A percentile compares a stretch with the other conserved stretches of the same genome.
These are phyloP conservation scores for Camptogramma bilineatum DNA, from an alignment of 2,888 invertebrate genomes.

Conservation along the genomic window DNA sequence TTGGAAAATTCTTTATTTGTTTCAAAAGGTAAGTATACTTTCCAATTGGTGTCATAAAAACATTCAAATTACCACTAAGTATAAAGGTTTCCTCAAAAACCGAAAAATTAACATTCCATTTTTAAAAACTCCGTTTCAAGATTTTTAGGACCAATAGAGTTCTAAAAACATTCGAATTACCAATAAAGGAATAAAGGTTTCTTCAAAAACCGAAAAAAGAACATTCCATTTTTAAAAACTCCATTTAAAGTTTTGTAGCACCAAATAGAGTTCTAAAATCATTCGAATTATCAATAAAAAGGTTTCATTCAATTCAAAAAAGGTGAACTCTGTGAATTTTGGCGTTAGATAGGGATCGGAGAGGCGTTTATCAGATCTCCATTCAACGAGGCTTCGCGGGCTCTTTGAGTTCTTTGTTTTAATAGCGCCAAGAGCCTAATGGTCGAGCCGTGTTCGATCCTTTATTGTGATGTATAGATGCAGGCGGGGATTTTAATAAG, in stretches of 20 bases:
- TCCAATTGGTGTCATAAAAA: no score
- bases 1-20: no score
- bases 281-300: slow-evolving; percentile 14
- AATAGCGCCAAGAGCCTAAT: slow-evolving; percentile 33
- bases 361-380: slow-evolving; percentile 62
- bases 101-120: no score
- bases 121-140: no score
- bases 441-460: slow-evolving; percentile 29
- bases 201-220: slow-evolving; percentile 16
- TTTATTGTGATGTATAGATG: slow-evolving; percentile 31
- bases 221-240: slow-evolving; percentile 43
- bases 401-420: slow-evolving; percentile 57
- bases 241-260: slow-evolving; percentile 9
- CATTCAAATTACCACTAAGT: no score
- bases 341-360: slow-evolving; percentile 77
- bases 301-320: slow-evolving; percentile 36
- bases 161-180: no score
- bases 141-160: no score
- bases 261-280: background rate
- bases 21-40: no score
- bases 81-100: no score
- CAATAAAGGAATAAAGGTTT: background rate
- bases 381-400: slow-evolving; percentile 62
- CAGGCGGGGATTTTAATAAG: slow-evolving; percentile 28
- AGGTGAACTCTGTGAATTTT: slow-evolving; percentile 72